These are phyloP conservation scores for Lophura nycthemera DNA, from an alignment of 2,113 vertebrate genomes.

Conservation along the genomic window DNA sequence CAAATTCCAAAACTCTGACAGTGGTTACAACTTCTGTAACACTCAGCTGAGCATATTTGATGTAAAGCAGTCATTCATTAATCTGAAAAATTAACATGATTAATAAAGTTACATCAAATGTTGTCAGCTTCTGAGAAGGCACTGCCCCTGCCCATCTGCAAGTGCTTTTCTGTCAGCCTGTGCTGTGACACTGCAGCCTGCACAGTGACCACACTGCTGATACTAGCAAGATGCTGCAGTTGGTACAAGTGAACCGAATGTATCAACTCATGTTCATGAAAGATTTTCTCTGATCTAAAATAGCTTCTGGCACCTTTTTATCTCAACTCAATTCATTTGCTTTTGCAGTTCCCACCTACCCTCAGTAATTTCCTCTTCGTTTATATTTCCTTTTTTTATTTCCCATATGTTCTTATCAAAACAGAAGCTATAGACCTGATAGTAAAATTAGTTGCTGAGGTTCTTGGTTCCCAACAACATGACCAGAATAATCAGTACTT, in stretches of 20 bases:
- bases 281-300: slow-evolving; percentile 35
- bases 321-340: neutral
- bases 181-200: neutral
- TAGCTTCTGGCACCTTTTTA: slow-evolving; percentile 44
- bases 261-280: neutral
- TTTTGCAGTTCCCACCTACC: slow-evolving; percentile 58
- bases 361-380: slow-evolving; percentile 45
- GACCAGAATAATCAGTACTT: neutral
- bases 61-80: neutral
- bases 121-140: neutral
- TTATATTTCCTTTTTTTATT: slow-evolving; percentile 52
- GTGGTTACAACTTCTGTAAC: neutral
- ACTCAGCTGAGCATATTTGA: neutral
- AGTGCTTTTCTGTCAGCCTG: neutral
- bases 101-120: neutral
- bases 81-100: neutral
- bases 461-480: neutral
- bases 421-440: slow-evolving; percentile 24
- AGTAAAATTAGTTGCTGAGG: slow-evolving; percentile 27
- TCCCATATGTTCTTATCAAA: slow-evolving; percentile 61
- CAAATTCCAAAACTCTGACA: neutral
- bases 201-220: neutral
- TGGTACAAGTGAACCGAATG: neutral
- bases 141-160: neutral
- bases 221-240: neutral